These are phyloP conservation scores for Oncorhynchus masou DNA, from an alignment of 2,113 vertebrate genomes.

Conservation along the genomic window DNA sequence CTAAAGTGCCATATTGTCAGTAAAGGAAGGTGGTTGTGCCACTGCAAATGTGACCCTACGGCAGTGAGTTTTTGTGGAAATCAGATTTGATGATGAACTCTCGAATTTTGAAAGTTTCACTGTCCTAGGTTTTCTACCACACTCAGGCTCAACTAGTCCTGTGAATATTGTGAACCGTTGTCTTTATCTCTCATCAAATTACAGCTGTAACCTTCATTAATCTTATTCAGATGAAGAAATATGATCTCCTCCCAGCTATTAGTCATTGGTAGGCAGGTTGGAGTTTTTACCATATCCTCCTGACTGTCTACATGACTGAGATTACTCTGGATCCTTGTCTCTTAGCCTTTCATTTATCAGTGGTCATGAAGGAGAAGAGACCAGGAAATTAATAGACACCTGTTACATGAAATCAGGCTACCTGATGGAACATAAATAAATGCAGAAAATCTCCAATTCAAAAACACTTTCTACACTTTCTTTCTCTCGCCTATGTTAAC, in stretches of 20 bases:
- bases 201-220: not conserved
- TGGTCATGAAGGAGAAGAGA: no score
- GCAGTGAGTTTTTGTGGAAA: not conserved
- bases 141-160: not conserved
- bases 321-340: not conserved
- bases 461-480: no score
- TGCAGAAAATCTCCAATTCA: no score
- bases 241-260: not conserved
- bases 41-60: not conserved
- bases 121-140: not conserved
- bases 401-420: no score
- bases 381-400: no score
- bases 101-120: no score
- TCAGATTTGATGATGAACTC: no score
- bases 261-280: not conserved
- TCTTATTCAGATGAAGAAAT: not conserved
- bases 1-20: not conserved
- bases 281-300: not conserved
- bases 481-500: constrained; percentile 24
- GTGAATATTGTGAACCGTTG: not conserved
- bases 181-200: not conserved
- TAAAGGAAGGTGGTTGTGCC: not conserved
- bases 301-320: not conserved
- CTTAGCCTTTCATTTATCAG: not conserved
- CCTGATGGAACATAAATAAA: no score